Conservation (phyloP, 2,113 vertebrate species). For the Emydocephalus ijimae region DNA sequence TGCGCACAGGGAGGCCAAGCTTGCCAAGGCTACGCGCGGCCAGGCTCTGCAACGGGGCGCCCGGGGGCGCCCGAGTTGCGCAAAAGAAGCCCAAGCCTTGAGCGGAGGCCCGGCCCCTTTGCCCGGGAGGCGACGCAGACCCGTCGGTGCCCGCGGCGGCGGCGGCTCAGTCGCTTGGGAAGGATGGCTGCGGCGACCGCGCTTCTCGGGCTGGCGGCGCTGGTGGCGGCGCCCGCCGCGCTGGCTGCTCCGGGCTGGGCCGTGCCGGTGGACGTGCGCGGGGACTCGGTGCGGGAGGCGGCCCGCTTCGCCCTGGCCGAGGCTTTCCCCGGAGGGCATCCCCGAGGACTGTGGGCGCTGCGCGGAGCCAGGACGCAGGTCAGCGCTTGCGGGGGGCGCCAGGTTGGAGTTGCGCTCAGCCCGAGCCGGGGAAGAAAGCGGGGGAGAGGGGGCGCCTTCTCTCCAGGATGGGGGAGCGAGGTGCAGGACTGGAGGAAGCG, state of each 20-base stretch:
- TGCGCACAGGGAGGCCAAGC: not conserved
- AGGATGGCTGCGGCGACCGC: not conserved
- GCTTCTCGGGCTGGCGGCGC: not conserved
- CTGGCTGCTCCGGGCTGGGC: not conserved
- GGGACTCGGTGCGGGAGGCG: constrained; percentile 70
- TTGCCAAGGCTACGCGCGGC: no score
- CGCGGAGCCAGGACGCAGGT: not conserved
- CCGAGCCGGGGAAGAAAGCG: no score
- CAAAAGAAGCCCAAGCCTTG: not conserved
- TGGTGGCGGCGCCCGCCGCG: not conserved
- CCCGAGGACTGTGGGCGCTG: constrained; percentile 56
- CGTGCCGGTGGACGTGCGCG: not conserved
- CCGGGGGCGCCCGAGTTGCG: no score
- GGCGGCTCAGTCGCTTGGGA: not conserved
- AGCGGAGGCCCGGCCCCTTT: not conserved
- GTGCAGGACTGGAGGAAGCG: rapidly evolving
- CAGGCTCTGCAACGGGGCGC: not conserved
- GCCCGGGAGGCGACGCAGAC: no score
- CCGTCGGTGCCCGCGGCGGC: no score
- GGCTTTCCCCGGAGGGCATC: constrained; percentile 51
- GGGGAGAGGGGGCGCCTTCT: no score
- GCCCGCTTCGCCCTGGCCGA: constrained; percentile 69
- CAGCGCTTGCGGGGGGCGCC: not conserved
- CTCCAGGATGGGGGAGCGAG: not conserved
- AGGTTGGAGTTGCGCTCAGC: not conserved